A percentile compares a stretch with the other conserved stretches of the same genome.
phyloP scores from a whole-genome alignment of 2,797 vertebrate species.

The Leptoclinus maculatus region DNA sequence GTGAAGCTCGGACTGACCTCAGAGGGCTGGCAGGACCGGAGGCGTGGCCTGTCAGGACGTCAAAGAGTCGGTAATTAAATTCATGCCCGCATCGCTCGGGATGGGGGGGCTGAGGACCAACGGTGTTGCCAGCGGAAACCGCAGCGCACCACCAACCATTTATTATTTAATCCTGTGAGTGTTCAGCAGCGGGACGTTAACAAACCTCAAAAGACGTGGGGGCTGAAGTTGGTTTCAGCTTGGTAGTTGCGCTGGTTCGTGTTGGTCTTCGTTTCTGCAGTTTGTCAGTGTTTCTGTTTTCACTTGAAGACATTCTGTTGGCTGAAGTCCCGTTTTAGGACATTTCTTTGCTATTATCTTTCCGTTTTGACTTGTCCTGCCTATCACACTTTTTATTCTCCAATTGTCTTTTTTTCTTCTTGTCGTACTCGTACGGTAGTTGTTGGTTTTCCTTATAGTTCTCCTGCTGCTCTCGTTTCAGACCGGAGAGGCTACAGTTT shows the following conservation, averaged over 20 bases:
- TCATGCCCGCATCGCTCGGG: conserved; percentile 55
- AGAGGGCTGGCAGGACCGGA: conserved; percentile 53
- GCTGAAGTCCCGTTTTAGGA: background rate
- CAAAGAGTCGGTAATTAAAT: conserved; percentile 72
- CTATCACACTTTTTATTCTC: background rate
- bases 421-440: background rate
- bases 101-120: conserved; percentile 10
- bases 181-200: conserved; percentile 7
- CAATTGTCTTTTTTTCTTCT: background rate
- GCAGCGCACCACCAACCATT: conserved; percentile 42
- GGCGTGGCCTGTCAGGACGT: conserved; percentile 56
- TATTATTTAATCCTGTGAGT: conserved; percentile 41
- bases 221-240: background rate
- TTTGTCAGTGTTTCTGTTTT: background rate
- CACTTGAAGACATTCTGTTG: background rate
- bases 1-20: conserved; percentile 70
- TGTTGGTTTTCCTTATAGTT: background rate
- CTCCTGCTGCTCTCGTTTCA: background rate
- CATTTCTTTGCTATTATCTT: background rate
- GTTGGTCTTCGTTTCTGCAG: background rate
- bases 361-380: background rate
- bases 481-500: background rate
- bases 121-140: conserved; percentile 51
- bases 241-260: background rate
- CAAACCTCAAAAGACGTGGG: background rate